Evolutionary conservation across 2,888 invertebrate genomes (phyloP).

Genomic region (Pteria penguin): DNA sequence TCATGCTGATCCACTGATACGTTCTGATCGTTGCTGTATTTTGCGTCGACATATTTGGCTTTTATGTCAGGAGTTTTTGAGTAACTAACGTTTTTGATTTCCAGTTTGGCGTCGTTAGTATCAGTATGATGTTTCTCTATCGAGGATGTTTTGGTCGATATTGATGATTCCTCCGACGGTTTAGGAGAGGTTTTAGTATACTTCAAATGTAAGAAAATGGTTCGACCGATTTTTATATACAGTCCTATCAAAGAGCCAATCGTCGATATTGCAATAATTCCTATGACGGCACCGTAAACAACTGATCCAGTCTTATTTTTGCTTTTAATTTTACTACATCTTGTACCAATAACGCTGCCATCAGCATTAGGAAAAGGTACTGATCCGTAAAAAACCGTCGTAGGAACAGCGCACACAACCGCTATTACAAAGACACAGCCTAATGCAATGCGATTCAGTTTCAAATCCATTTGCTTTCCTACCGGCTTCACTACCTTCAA

Average conservation of each 20-base stretch:
- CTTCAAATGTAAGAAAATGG: constrained; percentile 15
- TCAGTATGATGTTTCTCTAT: too few relatives aligned
- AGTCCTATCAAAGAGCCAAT: background rate
- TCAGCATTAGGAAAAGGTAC: background rate
- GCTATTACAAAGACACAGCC: background rate
- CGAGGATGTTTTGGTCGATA: background rate
- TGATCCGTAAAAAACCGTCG: constrained; percentile 10
- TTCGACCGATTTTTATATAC: constrained; percentile 13
- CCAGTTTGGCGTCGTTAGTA: too few relatives aligned
- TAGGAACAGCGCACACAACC: background rate
- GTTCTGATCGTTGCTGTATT: background rate
- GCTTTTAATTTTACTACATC: constrained; percentile 15
- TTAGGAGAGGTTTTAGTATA: background rate
- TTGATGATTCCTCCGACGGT: background rate
- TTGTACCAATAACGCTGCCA: background rate
- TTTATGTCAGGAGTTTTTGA: background rate
- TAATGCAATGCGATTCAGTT: background rate
- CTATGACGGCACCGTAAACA: background rate
- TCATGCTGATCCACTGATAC: background rate
- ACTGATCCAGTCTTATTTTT: background rate
- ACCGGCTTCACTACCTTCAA: background rate
- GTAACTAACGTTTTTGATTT: background rate
- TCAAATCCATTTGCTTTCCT: background rate
- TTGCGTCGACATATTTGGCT: background rate
- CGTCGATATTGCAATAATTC: background rate